These are phyloP conservation scores for Fragum fragum DNA, from an alignment of 2,888 invertebrate species.

Conservation along the genomic window DNA sequence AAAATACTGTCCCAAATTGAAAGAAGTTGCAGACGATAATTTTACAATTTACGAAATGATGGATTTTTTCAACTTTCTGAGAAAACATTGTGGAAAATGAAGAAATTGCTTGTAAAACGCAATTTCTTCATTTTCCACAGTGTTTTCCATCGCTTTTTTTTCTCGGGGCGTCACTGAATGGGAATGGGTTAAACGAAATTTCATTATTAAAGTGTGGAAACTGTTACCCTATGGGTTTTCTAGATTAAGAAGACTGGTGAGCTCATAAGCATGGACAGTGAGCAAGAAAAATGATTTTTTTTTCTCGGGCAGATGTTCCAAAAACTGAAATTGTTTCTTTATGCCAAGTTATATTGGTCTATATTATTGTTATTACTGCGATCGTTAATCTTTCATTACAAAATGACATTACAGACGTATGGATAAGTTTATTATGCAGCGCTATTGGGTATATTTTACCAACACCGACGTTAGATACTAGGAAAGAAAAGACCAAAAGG, in stretches of 20 bases:
- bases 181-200: not conserved
- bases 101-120: no score
- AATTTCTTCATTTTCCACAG: no score
- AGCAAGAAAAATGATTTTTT: constrained; percentile 40
- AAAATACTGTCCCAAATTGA: no score
- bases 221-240: not conserved
- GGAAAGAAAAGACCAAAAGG: not conserved
- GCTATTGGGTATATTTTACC: constrained; percentile 34
- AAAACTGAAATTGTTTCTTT: constrained; percentile 55
- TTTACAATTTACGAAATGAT: no score
- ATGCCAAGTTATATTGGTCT: constrained; percentile 48
- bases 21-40: no score
- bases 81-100: no score
- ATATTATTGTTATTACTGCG: constrained; percentile 47
- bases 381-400: constrained; percentile 44
- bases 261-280: not conserved
- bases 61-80: no score
- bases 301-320: constrained; percentile 36
- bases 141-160: no score
- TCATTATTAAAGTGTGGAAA: constrained; percentile 4
- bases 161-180: no score
- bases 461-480: constrained; percentile 11
- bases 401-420: constrained; percentile 34
- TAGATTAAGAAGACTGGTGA: not conserved
- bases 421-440: constrained; percentile 43